phyloP scores from a whole-genome alignment of 2,113 vertebrate species.

The Boulengeromyrus knoepffleri region DNA sequence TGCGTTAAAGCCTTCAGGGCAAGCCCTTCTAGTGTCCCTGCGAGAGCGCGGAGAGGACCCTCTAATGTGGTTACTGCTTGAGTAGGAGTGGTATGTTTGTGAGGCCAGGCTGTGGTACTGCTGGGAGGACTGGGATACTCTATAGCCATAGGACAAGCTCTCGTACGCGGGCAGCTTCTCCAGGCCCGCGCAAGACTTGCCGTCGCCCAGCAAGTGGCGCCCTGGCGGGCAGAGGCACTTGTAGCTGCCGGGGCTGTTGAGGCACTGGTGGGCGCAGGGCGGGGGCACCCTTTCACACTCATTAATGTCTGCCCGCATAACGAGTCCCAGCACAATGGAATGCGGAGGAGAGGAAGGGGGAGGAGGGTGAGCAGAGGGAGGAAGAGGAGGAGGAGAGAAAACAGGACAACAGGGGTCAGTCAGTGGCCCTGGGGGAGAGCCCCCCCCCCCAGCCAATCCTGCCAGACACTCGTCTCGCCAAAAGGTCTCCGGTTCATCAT shows the following conservation, averaged over 20 bases:
- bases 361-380: conserved; percentile 38
- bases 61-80: conserved; percentile 65
- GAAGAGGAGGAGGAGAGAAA: neutral
- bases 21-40: conserved; percentile 71
- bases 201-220: conserved; percentile 85
- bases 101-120: conserved; percentile 83
- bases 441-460: conserved; percentile 44
- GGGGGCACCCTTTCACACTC: conserved; percentile 85
- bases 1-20: conserved; percentile 79
- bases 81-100: conserved; percentile 80
- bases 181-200: conserved; percentile 92
- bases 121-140: conserved; percentile 69
- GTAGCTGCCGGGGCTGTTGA: conserved; percentile 94
- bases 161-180: conserved; percentile 79
- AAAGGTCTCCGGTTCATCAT: neutral
- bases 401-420: conserved; percentile 50
- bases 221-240: conserved; percentile 85
- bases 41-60: conserved; percentile 61
- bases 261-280: conserved; percentile 85
- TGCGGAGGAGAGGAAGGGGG: conserved; percentile 26
- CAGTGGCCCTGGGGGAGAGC: conserved; percentile 45
- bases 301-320: conserved; percentile 87
- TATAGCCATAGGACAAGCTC: conserved; percentile 72
- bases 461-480: neutral
- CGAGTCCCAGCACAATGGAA: conserved; percentile 27